phyloP scores from a whole-genome alignment of 2,113 vertebrate species.

The Micromys minutus region DNA sequence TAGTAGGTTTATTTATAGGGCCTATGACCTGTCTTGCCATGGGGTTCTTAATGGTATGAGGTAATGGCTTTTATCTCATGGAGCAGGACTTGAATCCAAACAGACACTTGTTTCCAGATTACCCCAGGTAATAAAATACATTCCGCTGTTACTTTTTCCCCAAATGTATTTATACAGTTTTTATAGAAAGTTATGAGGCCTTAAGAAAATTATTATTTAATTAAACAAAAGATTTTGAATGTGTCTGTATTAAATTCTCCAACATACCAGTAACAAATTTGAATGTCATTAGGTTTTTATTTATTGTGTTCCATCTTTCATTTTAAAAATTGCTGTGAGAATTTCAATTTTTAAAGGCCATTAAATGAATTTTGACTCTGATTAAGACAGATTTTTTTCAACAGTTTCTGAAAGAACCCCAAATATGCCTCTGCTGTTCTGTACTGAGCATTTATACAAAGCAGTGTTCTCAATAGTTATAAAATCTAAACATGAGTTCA shows the following conservation, averaged over 20 bases:
- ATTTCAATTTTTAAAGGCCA: neutral
- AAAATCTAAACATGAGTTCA: neutral
- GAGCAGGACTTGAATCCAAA: neutral
- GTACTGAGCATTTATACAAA: neutral
- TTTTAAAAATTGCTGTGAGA: neutral
- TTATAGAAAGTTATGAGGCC: neutral
- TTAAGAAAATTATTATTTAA: neutral
- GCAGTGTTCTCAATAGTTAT: neutral
- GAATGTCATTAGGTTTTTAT: neutral
- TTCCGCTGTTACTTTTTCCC: neutral
- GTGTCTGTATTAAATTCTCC: neutral
- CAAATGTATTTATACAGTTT: neutral
- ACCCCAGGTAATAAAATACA: neutral
- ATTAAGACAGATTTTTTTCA: neutral
- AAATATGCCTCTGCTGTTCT: neutral
- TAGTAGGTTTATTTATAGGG: neutral
- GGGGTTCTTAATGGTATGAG: neutral
- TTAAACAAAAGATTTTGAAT: neutral
- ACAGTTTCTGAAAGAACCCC: neutral
- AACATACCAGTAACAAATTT: neutral
- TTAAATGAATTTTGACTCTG: neutral
- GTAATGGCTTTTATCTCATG: neutral
- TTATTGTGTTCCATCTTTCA: neutral
- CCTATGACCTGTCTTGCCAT: neutral
- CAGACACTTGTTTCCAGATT: neutral